Base-by-base conservation (phyloP, 30 jellyfish, hydroid and myxozoan species). In the Chrysaora quinquecirrha region DNA sequence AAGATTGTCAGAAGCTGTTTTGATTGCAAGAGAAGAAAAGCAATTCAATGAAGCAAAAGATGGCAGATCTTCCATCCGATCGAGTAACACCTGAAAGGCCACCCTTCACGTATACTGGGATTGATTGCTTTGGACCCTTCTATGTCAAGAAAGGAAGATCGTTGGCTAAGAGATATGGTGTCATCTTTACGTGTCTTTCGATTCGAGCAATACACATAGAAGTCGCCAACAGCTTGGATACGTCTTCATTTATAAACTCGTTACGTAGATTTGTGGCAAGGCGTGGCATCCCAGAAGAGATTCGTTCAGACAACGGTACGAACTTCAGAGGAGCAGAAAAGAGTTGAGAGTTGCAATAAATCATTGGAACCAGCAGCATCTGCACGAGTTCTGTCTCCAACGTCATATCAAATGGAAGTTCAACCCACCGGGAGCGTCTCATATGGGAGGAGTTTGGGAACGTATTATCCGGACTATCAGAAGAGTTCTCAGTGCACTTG, bases 321-420 rank as follows among this genome's bases (percentile, higher is more conserved):
- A 38, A 38, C 54, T 38, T 38, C 54, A 38, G 54, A 38, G 54
- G 54, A 38, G 54, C 54, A 14, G 54, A 38, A 38, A 38, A 14
- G 54, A 38, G 54, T 38, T 38, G 54, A 38, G 54, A 38, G 54
- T 38, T 38, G 54, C 54, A 38, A 38, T 38, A 18, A 6, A 56
- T 56, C 70, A 56, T 24, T 18, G 70, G 30, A 56, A 56, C 6
- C 31, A n/a, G 31, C 30, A 64, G 77, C 77, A 64, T 48, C 77
- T 50, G 95, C 89, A 22, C 89, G 89, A 21, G 89, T 85, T 30
- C 75, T 82, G 95, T 38, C 54, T 38, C 14, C 54, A 38, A 14
- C 54, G 14, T 38, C 54, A 38, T 38, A 38, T 38, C 54, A 38
- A 38, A 38, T 38, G 54, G 54, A 38, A 38, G 54, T 38, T 38